A percentile compares a stretch with the other conserved stretches of the same genome.
Conservation (phyloP, 2,888 invertebrate genomes). For the Netelia melanura region DNA sequence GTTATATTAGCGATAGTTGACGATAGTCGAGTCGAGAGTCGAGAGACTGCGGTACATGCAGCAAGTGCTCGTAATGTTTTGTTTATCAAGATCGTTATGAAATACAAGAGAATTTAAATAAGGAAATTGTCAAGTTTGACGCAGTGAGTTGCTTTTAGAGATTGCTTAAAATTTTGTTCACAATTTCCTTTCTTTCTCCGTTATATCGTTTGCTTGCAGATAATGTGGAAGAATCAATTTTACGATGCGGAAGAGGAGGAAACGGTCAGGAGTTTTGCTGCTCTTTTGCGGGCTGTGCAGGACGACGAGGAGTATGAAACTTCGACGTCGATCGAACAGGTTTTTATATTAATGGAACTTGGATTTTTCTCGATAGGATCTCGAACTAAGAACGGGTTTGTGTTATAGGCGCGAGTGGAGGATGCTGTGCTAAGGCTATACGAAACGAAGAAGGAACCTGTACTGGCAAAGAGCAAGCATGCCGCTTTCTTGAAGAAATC, state of each 20-base stretch:
- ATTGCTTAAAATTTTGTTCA: not conserved
- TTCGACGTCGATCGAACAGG: constrained; percentile 88
- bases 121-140: not conserved
- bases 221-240: constrained; percentile 76
- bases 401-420: constrained; percentile 87
- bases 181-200: not conserved
- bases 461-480: constrained; percentile 88
- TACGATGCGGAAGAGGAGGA: constrained; percentile 71
- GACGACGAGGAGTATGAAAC: constrained; percentile 88
- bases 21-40: not conserved
- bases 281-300: constrained; percentile 85
- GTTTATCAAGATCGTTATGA: constrained; percentile 54
- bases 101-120: constrained; percentile 35
- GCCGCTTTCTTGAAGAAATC: constrained; percentile 89
- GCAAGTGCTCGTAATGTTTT: constrained; percentile 45
- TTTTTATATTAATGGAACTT: constrained; percentile 20
- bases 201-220: constrained; percentile 50
- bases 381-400: constrained; percentile 52
- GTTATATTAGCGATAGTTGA: not conserved
- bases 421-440: constrained; percentile 85
- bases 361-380: too few species aligned
- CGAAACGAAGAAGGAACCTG: constrained; percentile 87
- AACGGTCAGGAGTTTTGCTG: constrained; percentile 78
- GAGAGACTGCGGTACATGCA: constrained; percentile 8
- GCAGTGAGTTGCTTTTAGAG: constrained; percentile 25